Evolutionary conservation across 64 coral and sea anemone species (phyloP), one percentile per base, ranked within the genome.

Genomic region (Stichodactyla mertensii): DNA sequence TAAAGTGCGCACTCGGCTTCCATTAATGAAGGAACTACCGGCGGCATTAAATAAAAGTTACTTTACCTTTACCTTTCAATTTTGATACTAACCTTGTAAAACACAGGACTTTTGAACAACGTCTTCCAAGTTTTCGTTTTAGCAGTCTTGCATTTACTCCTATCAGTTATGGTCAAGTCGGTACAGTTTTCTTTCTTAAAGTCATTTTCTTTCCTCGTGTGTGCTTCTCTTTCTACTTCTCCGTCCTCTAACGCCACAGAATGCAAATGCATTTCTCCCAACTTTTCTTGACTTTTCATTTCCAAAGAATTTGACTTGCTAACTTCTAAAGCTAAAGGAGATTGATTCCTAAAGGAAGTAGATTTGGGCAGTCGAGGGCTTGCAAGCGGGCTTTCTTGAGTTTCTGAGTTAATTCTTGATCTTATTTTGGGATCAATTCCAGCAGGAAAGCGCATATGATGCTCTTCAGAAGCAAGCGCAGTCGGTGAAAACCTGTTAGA

Each of bases 21-120:
- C 36, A 45, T 45, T 45, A 2, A 45, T 45, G 36, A 45, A 45
- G 36, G 36, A 45, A 45, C 36, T 45, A 1, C 36, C 36, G 36
- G 3, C 36, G 36, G 3, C 36, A 2, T 45, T 45, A 45, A 45
- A 45, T 45, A 45, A 45, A 45, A 45, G 36, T 45, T 45, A 45
- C 36, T 45, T 45, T 45, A 45, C 36, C 36, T 1, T 45, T 45
- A 45, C 36, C 36, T 45, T 45, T 45, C 3, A 45, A 66, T 66
- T 66, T 6, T 16, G 8, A n/a, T 22, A 13, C 56, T 85, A 28
- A 85, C 83, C 83, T 85, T 85, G 56, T 85, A 85, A 85, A 61
- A 62, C 52, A 58, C 60, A 64, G 83, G 83, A 58, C 20, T 85
- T 36, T 58, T 85, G 24, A 85, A 85, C 10, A 85, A 64, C 0